Base-by-base conservation (phyloP, 2,113 vertebrate genomes). In the Lepus europaeus region DNA sequence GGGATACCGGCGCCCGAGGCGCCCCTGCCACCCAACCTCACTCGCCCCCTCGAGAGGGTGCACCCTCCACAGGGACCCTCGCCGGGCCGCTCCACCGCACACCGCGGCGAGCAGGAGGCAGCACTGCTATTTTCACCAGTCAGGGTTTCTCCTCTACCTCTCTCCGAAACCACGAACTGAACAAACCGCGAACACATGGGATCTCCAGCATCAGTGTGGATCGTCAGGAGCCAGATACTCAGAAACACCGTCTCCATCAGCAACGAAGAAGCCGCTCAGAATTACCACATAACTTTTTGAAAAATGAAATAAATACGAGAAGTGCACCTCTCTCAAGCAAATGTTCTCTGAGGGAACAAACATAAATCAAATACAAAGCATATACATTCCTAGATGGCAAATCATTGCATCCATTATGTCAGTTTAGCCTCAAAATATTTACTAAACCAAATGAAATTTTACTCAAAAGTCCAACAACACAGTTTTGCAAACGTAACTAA, bases 111-210 rank as follows among this genome's bases (percentile, higher is more conserved):
- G 51, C 7, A 79, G 72, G 81, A 82, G 17, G n/a, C 5, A 45
- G 74, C 27, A 45, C 7, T 0, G 16, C 10, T 20, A 22, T 39
- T 81, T 31, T 2, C 12, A 36, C 9, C 0, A 13, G 33, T 14
- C 29, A 17, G 73, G 49, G 66, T 64, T 53, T 20, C 56, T n/a
- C 49, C 11, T 45, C 19, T 13, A 31, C 25, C 5, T 16, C 25
- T 22, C 51, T 59, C 78, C 49, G 53, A 51, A 29, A 56, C 29
- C 56, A 53, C 23, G 39, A 87, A 49, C 4, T 31, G 39, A 45
- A 23, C 11, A 23, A 69, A 66, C 3, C 36, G n/a, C 17, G 45
- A 87, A 56, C 3, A 19, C 45, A 56, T 6, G 25, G 29, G 13
- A 66, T 61, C 29, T 33, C 1, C 10, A 20, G 3, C 16, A 11